phyloP scores from a whole-genome alignment of 2,888 invertebrate species.

The Plebejus melissa region DNA sequence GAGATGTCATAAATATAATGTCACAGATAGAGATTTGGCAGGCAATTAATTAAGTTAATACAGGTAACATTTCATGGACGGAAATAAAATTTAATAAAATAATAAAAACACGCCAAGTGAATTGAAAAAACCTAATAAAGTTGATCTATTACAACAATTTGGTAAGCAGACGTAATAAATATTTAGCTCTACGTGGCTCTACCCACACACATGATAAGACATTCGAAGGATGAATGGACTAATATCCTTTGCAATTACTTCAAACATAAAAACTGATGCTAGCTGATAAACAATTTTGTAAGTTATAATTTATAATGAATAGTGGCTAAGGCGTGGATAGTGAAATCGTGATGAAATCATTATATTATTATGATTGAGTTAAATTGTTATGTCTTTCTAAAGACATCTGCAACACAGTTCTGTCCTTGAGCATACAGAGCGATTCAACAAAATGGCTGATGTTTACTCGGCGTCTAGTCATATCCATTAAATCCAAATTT shows the following conservation, averaged over 20 bases:
- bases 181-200: background rate
- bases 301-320: background rate
- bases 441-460: background rate
- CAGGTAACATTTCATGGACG: constrained; percentile 5
- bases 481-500: constrained; percentile 23
- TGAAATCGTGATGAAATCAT: background rate
- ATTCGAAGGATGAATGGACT: background rate
- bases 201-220: background rate
- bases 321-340: background rate
- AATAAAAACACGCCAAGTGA: background rate
- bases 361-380: background rate
- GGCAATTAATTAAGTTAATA: constrained; percentile 12
- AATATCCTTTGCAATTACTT: background rate
- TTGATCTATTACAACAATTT: background rate
- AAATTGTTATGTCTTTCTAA: background rate
- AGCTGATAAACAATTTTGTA: background rate
- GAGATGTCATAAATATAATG: constrained; percentile 9
- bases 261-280: background rate
- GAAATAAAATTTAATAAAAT: background rate
- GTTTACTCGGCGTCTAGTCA: background rate
- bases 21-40: constrained; percentile 13
- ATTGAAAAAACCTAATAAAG: background rate
- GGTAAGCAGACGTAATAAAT: constrained; percentile 5
- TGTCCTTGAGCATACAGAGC: background rate
- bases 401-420: background rate